Evolutionary conservation across 2,113 vertebrate genomes (phyloP).

Genomic region (Columba livia): DNA sequence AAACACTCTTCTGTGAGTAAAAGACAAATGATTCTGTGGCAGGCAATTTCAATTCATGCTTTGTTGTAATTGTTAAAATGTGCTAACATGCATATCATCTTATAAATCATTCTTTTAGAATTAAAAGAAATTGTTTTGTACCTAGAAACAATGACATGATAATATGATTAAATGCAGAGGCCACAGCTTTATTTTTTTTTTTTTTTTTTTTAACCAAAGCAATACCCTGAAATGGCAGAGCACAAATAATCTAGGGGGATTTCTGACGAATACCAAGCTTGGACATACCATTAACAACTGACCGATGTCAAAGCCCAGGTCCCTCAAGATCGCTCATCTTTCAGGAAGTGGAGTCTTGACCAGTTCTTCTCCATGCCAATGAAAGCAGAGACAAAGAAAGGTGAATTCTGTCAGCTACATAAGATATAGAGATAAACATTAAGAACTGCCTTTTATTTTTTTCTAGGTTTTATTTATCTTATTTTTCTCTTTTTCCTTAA

Average conservation of each 20-base stretch:
- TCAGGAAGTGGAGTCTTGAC: not conserved
- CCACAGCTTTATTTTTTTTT: not conserved
- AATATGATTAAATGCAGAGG: conserved; percentile 20
- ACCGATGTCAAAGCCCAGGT: not conserved
- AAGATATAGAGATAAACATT: not conserved
- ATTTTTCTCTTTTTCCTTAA: conserved; percentile 43
- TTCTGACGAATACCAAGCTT: not conserved
- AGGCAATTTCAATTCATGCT: conserved; percentile 29
- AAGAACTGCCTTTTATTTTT: not conserved
- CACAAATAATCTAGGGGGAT: not conserved
- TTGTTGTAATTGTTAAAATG: conserved; percentile 50
- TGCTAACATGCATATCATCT: conserved; percentile 43
- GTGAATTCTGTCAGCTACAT: not conserved
- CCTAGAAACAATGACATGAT: not conserved
- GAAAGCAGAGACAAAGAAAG: not conserved
- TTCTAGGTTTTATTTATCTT: not conserved
- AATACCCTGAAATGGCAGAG: not conserved
- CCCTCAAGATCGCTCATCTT: not conserved
- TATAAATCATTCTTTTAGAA: conserved; percentile 59
- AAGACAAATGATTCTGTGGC: conserved; percentile 45
- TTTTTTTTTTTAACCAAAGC: not conserved
- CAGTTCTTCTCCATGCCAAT: not conserved
- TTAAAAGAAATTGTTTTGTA: conserved; percentile 28
- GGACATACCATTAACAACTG: not conserved
- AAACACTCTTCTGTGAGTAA: conserved; percentile 13